These are phyloP conservation scores for Sinocyclocheilus rhinocerous DNA, from an alignment of 2,113 vertebrate species.

Conservation along the genomic window DNA sequence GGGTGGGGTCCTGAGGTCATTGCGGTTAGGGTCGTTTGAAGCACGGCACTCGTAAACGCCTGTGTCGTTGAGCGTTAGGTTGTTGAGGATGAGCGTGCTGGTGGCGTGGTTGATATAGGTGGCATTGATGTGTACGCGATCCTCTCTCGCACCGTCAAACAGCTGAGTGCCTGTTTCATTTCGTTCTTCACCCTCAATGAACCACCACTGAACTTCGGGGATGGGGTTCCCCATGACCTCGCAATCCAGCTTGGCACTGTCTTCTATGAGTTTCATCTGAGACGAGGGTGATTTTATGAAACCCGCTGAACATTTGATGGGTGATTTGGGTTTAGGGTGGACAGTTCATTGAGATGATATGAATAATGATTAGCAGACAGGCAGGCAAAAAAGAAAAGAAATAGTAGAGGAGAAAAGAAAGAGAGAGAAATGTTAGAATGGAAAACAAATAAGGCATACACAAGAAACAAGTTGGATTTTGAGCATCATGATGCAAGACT, in stretches of 20 bases:
- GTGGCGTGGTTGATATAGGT: constrained; percentile 85
- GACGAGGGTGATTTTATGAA: constrained; percentile 88
- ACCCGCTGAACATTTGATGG: constrained; percentile 75
- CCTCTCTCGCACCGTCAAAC: constrained; percentile 85
- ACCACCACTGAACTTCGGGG: constrained; percentile 94
- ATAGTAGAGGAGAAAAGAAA: constrained; percentile 6
- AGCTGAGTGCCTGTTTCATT: constrained; percentile 82
- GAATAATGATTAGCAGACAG: constrained; percentile 35
- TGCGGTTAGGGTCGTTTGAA: constrained; percentile 93
- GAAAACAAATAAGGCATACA: constrained; percentile 6
- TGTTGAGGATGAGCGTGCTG: constrained; percentile 81
- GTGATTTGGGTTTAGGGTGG: constrained; percentile 47
- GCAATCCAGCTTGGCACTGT: constrained; percentile 83
- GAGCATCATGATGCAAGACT: constrained; percentile 16
- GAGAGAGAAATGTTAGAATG: constrained; percentile 50
- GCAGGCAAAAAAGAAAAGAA: constrained; percentile 28
- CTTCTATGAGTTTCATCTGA: constrained; percentile 77
- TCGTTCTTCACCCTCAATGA: constrained; percentile 79
- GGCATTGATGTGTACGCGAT: constrained; percentile 84
- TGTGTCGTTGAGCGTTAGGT: constrained; percentile 79
- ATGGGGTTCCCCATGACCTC: constrained; percentile 87
- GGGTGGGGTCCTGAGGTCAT: constrained; percentile 87
- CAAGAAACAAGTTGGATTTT: constrained; percentile 1
- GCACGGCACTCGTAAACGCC: constrained; percentile 93
- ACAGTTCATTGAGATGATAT: constrained; percentile 61